Evolutionary conservation across 2,797 vertebrate species (phyloP).

Genomic region (Pseudopleuronectes americanus): DNA sequence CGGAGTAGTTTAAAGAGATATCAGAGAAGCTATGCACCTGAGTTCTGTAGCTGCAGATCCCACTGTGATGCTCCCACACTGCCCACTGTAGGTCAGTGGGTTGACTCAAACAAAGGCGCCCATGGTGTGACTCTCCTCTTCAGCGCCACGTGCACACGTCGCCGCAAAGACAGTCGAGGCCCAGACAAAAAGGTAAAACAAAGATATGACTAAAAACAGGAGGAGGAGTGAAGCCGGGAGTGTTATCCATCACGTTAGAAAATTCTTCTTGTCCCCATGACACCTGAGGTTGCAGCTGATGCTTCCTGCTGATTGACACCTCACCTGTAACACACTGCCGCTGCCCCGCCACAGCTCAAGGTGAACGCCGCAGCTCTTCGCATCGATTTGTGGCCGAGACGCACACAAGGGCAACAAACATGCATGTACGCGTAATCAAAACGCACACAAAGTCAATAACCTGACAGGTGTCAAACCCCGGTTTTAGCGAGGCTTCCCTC

Average conservation of each 20-base stretch:
- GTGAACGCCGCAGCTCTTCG: slow-evolving; percentile 27
- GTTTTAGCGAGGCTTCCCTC: slow-evolving; percentile 24
- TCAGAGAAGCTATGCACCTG: too few species aligned
- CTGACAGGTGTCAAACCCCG: slow-evolving; percentile 56
- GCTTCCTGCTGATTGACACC: slow-evolving; percentile 47
- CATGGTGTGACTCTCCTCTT: slow-evolving; percentile 7
- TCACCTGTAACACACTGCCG: slow-evolving; percentile 48
- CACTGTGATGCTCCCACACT: slow-evolving; percentile 11
- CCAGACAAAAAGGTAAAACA: background rate
- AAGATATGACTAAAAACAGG: background rate
- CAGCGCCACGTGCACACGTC: background rate
- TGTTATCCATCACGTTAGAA: slow-evolving; percentile 8
- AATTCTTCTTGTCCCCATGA: slow-evolving; percentile 10
- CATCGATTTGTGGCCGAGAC: slow-evolving; percentile 46
- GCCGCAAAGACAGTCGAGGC: slow-evolving; percentile 9
- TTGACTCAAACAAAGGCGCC: slow-evolving; percentile 45
- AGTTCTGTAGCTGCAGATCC: slow-evolving; percentile 3
- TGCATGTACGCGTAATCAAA: slow-evolving; percentile 23
- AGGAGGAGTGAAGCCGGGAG: background rate
- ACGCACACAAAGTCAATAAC: slow-evolving; percentile 38
- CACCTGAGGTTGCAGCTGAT: slow-evolving; percentile 9
- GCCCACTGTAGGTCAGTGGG: slow-evolving; percentile 43
- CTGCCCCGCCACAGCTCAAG: slow-evolving; percentile 25
- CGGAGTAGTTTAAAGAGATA: too few species aligned
- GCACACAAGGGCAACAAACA: background rate